These are phyloP conservation scores for Calliphora vomitoria DNA, from an alignment of 2,888 invertebrate genomes.

Conservation along the genomic window DNA sequence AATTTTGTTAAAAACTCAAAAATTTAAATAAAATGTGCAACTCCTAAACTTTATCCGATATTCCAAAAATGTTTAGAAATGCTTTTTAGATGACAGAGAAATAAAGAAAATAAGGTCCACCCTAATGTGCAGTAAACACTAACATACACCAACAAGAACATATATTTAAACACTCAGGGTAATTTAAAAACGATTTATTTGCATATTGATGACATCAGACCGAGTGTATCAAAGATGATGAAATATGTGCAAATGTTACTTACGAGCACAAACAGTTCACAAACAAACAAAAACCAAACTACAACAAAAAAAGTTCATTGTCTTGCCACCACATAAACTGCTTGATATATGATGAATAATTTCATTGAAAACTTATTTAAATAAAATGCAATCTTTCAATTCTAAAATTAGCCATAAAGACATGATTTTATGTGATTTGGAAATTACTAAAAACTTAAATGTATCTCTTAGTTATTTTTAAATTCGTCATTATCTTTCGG, in stretches of 20 bases:
- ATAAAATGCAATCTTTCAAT: not conserved
- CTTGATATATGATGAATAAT: constrained; percentile 15
- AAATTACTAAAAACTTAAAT: constrained; percentile 9
- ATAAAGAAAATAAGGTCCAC: no score
- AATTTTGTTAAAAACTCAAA: no score
- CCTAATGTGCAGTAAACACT: not conserved
- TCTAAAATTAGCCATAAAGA: not conserved
- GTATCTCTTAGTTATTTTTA: not conserved
- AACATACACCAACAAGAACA: not conserved
- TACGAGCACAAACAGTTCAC: constrained; percentile 3
- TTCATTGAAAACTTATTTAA: not conserved
- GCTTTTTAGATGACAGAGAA: no score
- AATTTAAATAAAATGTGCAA: no score
- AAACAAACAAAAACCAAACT: not conserved
- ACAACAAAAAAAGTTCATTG: constrained; percentile 2
- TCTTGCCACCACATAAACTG: constrained; percentile 28
- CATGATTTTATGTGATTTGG: not conserved
- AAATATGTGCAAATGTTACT: constrained; percentile 36
- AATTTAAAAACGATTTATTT: constrained; percentile 71
- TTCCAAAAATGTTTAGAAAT: no score
- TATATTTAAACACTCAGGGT: constrained; percentile 19
- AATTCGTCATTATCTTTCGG: not conserved
- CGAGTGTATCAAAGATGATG: constrained; percentile 37
- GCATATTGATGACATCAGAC: constrained; percentile 69
- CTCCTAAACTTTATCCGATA: no score